phyloP scores from a whole-genome alignment of 2,888 invertebrate genomes.

The Limnephilus marmoratus region DNA sequence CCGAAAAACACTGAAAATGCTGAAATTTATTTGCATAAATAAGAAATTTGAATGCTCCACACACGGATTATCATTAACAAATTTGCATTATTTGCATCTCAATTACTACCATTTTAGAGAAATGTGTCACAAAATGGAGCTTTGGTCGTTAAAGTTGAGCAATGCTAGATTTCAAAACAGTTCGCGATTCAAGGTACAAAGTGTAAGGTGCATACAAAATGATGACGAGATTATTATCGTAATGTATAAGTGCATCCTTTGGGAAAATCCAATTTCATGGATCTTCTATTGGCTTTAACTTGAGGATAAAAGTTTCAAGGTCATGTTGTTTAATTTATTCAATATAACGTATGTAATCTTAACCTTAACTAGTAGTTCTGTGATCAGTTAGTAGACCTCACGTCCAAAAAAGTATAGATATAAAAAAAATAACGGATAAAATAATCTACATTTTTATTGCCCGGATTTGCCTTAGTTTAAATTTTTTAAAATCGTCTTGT shows the following conservation, averaged over 20 bases:
- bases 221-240: background rate
- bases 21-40: background rate
- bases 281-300: background rate
- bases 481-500: too few relatives aligned
- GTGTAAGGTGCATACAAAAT: slow-evolving; percentile 15
- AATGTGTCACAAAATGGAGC: slow-evolving; percentile 6
- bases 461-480: too few relatives aligned
- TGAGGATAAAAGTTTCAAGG: background rate
- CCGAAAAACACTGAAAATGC: too few relatives aligned
- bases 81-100: background rate
- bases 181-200: background rate
- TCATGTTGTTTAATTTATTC: background rate
- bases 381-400: too few relatives aligned
- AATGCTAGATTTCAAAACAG: background rate
- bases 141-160: background rate
- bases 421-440: too few relatives aligned
- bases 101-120: background rate
- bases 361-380: background rate
- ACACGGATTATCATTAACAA: background rate
- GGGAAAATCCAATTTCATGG: background rate
- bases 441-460: too few relatives aligned
- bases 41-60: background rate
- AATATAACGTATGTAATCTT: background rate
- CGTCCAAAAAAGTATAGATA: too few relatives aligned
- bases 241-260: background rate